Base-by-base conservation (phyloP, 2,888 invertebrate genomes). In the Lydus trimaculatus region DNA sequence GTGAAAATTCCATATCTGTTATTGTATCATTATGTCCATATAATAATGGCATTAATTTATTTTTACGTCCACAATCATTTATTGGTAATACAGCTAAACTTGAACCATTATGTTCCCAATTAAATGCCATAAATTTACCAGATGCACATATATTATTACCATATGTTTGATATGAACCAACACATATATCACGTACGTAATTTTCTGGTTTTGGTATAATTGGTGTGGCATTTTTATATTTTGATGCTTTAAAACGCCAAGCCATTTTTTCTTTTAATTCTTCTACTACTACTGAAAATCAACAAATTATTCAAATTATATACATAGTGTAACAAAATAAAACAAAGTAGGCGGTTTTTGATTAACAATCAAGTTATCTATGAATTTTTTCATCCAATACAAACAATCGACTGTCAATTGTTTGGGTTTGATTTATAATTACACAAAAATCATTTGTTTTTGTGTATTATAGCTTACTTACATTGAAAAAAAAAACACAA, bases 171-270 rank as follows among this genome's bases (percentile, higher is more conserved):
- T 97, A 94, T 36, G 95, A 96, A 31, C 96, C 97, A 69, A 97
- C 95, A 80, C 92, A 93, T 77, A 98, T 91, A 84, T 97, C 97
- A 76, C 95, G 90, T 75, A 91, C 84, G 87, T 94, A 92, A 75
- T 94, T 93, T 88, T 98, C 97, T 70, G 96, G 96, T 84, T 97
- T 98, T 48, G 97, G 97, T 81, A 96, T 93, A 82, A 97, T 96
- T 58, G 98, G 97, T 76, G 96, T 94, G 73, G 98, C 96, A 92
- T 98, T 98, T 90, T 98, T 98, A 87, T 96, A 98, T 87, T 98
- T 98, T 73, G 97, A 97, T 84, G 96, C 96, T 89, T 98, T 97
- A 87, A 98, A 98, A 87, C 97, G 90, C 94, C 95, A 95, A 86
- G 95, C 94, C 95, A 96, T 95, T 52, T 52, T 25, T 1, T 6